A percentile compares a stretch with the other conserved stretches of the same genome.
These are phyloP conservation scores for Cryptus armator DNA, from an alignment of 2,888 invertebrate species.

Conservation along the genomic window DNA sequence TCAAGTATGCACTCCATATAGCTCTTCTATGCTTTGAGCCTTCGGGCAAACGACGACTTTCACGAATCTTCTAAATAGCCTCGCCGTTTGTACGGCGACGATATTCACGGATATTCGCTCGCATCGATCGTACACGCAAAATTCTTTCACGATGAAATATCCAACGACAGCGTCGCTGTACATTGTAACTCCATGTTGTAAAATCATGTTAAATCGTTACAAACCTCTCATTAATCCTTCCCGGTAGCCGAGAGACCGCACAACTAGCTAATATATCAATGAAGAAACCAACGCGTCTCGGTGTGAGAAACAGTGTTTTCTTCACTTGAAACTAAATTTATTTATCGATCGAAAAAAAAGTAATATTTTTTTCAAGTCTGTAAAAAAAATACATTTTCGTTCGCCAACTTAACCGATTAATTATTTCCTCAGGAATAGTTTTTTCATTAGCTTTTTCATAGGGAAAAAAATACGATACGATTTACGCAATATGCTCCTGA, in stretches of 20 bases:
- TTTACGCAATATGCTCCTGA: too few species aligned
- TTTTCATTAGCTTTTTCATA: too few species aligned
- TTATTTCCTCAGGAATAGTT: too few species aligned
- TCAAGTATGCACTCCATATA: conserved; percentile 36
- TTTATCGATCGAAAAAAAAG: not conserved
- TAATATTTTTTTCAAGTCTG: not conserved
- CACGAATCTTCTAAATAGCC: conserved; percentile 51
- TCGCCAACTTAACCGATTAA: too few species aligned
- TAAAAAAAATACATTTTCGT: not conserved
- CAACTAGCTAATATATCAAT: not conserved
- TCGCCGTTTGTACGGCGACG: not conserved
- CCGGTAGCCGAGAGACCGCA: conserved; percentile 2
- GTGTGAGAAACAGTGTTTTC: conserved; percentile 1
- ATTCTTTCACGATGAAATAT: not conserved
- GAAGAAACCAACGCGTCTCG: not conserved
- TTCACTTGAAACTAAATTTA: not conserved
- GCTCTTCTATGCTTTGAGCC: conserved; percentile 16
- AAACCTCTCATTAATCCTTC: conserved; percentile 28
- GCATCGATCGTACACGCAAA: not conserved
- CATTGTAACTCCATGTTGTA: conserved; percentile 42
- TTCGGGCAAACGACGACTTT: conserved; percentile 49
- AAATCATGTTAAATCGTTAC: conserved; percentile 20
- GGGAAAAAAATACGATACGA: too few species aligned
- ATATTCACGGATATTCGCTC: conserved; percentile 22
- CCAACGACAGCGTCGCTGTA: conserved; percentile 4